Percentiles rank a stretch among this genome's conserved stretches.
Evolutionary conservation across 2,113 vertebrate species (phyloP).

Genomic region (Limnothrissa miodon): DNA sequence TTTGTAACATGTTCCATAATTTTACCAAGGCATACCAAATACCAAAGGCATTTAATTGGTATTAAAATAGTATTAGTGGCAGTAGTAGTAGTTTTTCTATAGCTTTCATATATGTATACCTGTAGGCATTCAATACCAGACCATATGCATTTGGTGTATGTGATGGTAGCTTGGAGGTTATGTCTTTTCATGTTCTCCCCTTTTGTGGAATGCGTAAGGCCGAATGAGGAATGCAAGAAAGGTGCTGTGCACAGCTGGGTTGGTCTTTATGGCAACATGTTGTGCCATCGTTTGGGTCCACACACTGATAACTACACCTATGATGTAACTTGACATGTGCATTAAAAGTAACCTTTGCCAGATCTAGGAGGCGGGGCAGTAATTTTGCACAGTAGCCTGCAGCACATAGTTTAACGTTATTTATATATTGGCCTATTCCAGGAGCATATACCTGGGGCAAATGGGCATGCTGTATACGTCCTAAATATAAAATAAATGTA

Average conservation of each 20-base stretch:
- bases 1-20: background rate
- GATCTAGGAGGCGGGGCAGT: background rate
- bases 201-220: background rate
- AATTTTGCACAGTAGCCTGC: background rate
- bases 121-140: too few species aligned
- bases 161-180: background rate
- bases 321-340: conserved; percentile 8
- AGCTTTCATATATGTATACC: too few species aligned
- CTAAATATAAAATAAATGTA: background rate
- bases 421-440: background rate
- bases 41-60: too few species aligned
- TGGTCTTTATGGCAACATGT: background rate
- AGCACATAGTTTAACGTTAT: background rate
- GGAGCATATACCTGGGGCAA: background rate
- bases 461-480: background rate
- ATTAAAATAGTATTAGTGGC: too few species aligned
- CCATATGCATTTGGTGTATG: background rate
- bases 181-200: background rate
- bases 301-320: background rate
- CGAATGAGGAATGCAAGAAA: background rate
- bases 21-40: too few species aligned
- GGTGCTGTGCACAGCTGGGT: background rate
- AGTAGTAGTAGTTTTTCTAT: too few species aligned
- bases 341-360: background rate
- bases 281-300: background rate